These are phyloP conservation scores for Brachionus paranguensis DNA, from an alignment of 1,140 invertebrate species.

Conservation along the genomic window DNA sequence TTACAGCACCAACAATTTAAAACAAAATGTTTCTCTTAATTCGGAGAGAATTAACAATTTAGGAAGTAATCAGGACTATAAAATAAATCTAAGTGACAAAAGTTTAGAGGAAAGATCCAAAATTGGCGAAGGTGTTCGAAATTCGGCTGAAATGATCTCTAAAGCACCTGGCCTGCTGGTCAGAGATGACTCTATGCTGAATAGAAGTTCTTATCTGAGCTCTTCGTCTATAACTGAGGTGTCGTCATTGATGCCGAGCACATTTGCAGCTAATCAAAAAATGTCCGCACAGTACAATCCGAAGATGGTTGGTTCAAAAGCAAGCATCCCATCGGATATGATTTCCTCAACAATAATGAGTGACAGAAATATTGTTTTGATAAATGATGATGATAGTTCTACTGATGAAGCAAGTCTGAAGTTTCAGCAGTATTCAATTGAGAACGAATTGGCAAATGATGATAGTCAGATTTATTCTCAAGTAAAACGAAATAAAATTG, in stretches of 20 bases:
- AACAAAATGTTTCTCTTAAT: neutral
- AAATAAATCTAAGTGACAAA: neutral
- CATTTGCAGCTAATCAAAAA: neutral
- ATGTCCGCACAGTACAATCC: neutral
- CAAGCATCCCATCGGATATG: neutral
- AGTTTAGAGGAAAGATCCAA: neutral
- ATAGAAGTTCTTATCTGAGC: conserved; percentile 14
- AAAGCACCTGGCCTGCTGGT: neutral
- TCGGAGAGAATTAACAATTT: neutral
- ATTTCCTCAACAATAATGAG: neutral
- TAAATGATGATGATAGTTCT: neutral
- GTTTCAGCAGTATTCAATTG: neutral
- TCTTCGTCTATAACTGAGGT: conserved; percentile 20
- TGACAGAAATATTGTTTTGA: neutral
- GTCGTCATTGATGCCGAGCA: conserved; percentile 5
- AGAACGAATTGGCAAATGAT: neutral
- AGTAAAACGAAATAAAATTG: neutral
- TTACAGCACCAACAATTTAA: neutral
- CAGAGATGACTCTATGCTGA: neutral
- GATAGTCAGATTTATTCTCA: neutral
- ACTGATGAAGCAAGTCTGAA: neutral
- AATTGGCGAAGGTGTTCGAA: neutral
- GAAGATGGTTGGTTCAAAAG: neutral
- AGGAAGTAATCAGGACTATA: neutral
- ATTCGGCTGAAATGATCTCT: neutral